These are phyloP conservation scores for Oryctes rhinoceros DNA, from an alignment of 1,140 invertebrate genomes.

Conservation along the genomic window DNA sequence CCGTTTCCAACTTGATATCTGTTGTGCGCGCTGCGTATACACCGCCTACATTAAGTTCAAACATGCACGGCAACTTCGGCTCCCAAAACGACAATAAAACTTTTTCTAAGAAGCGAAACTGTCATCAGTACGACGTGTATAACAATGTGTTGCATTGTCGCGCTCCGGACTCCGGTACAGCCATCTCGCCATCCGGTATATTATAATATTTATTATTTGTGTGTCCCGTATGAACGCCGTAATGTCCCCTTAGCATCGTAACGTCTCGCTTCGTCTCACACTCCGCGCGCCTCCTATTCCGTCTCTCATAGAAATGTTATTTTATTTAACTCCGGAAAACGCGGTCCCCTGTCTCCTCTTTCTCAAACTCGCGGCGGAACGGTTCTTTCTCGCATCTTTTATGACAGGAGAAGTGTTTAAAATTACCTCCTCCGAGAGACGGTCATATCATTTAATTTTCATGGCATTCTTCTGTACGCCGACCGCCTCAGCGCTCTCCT, in stretches of 20 bases:
- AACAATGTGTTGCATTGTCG: constrained; percentile 60
- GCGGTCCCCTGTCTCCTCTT: constrained; percentile 56
- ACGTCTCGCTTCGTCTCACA: constrained; percentile 46
- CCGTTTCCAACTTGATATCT: constrained; percentile 39
- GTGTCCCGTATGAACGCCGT: constrained; percentile 56
- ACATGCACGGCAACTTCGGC: constrained; percentile 45
- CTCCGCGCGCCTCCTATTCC: too few species aligned
- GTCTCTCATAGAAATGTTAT: constrained; percentile 57
- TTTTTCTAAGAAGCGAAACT: constrained; percentile 61
- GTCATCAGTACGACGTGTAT: constrained; percentile 57
- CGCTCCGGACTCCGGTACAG: constrained; percentile 27
- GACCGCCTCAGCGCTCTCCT: neutral
- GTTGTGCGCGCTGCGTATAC: constrained; percentile 19
- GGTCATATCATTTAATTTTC: constrained; percentile 60
- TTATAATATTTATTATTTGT: constrained; percentile 63
- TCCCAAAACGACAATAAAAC: constrained; percentile 58
- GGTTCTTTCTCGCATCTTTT: constrained; percentile 57
- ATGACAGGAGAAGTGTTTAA: constrained; percentile 60
- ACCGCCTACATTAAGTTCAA: constrained; percentile 45
- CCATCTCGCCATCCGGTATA: constrained; percentile 49
- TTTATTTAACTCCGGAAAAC: constrained; percentile 58
- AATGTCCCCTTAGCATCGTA: constrained; percentile 56
- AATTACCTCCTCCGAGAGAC: constrained; percentile 59
- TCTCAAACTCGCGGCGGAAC: constrained; percentile 54
- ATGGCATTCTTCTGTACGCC: constrained; percentile 48